Conservation (phyloP, 2,113 vertebrate genomes). For the Zosterops pallidus region DNA sequence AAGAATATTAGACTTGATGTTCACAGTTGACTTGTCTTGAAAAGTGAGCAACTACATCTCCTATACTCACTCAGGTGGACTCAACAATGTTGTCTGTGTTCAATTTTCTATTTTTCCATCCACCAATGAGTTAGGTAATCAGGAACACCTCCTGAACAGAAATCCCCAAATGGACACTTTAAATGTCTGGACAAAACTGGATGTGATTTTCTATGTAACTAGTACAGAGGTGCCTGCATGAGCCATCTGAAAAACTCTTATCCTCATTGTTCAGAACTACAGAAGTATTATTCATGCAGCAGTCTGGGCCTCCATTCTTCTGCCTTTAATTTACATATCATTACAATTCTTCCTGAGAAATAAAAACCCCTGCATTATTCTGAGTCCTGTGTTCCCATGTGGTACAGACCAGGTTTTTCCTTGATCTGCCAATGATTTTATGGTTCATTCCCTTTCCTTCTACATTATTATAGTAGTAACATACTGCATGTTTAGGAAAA, state of each 20-base stretch:
- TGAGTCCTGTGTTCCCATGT: background rate
- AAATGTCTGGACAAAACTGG: background rate
- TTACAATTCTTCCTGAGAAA: constrained; percentile 38
- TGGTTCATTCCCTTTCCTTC: background rate
- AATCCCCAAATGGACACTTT: background rate
- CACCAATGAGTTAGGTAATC: background rate
- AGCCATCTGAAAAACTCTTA: constrained; percentile 6
- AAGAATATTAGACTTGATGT: background rate
- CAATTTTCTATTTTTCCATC: background rate
- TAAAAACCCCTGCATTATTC: background rate
- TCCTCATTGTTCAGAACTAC: constrained; percentile 23
- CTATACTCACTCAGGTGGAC: background rate
- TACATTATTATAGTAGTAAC: background rate
- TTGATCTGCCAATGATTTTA: constrained; percentile 15
- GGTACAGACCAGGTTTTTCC: background rate
- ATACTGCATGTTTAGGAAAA: background rate
- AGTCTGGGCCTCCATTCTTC: constrained; percentile 3
- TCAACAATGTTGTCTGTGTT: background rate
- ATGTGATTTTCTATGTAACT: background rate
- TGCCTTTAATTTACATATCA: constrained; percentile 56
- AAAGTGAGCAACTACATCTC: background rate
- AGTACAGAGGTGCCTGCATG: background rate
- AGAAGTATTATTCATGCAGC: constrained; percentile 31
- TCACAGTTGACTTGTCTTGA: background rate
- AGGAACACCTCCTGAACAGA: background rate